Percentiles rank a stretch among this genome's conserved stretches.
These are phyloP conservation scores for Microcaecilia unicolor DNA, from an alignment of 2,797 vertebrate genomes.

Conservation along the genomic window DNA sequence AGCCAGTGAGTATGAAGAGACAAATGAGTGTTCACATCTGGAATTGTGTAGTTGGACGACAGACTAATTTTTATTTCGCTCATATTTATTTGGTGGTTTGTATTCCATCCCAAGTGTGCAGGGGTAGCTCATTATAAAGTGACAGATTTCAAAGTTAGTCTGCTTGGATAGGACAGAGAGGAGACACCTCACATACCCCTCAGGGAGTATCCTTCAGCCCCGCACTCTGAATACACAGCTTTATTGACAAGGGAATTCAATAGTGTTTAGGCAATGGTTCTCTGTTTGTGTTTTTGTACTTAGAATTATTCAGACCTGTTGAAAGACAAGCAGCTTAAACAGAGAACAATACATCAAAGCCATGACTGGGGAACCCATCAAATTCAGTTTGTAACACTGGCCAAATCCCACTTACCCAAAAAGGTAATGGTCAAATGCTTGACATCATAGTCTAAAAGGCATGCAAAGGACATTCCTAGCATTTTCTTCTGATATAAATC, in stretches of 20 bases:
- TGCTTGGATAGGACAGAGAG: not conserved
- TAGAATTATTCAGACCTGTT: not conserved
- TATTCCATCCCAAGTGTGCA: not conserved
- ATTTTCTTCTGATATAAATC: too few relatives aligned
- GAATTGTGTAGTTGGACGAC: not conserved
- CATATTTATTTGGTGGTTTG: not conserved
- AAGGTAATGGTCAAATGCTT: too few relatives aligned
- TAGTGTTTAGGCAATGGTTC: conserved; percentile 3
- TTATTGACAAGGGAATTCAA: conserved; percentile 20
- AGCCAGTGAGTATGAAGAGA: not conserved
- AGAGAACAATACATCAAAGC: conserved; percentile 9
- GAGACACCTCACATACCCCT: not conserved
- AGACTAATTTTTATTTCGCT: conserved; percentile 3
- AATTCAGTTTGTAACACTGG: too few relatives aligned
- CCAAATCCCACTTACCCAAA: too few relatives aligned
- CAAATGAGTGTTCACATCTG: conserved; percentile 1
- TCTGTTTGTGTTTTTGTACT: conserved; percentile 9
- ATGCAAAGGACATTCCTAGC: too few relatives aligned
- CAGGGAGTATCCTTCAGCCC: not conserved
- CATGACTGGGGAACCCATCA: too few relatives aligned
- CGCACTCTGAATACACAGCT: conserved; percentile 5
- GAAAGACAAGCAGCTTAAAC: not conserved
- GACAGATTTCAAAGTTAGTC: not conserved
- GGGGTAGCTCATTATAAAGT: conserved; percentile 2
- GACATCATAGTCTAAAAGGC: too few relatives aligned